phyloP scores from a whole-genome alignment of 2,113 vertebrate species.

The Labeo catla region DNA sequence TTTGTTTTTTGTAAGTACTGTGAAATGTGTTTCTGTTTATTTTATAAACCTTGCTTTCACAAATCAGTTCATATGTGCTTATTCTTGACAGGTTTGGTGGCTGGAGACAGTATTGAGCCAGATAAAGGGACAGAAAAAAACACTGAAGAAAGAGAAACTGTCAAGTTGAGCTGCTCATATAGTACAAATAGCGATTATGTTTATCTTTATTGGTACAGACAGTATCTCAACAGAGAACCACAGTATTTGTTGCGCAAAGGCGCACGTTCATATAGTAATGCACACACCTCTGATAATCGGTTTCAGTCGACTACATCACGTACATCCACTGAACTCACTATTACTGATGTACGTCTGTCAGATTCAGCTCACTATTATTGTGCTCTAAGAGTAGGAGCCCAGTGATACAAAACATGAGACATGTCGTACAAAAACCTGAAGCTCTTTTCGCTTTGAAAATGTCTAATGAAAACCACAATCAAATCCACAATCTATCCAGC shows the following conservation, averaged over 20 bases:
- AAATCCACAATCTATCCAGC: background rate
- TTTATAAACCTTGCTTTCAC: background rate
- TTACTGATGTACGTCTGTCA: too few relatives aligned
- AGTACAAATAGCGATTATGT: background rate
- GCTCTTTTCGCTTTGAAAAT: background rate
- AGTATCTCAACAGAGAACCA: background rate
- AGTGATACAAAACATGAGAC: too few relatives aligned
- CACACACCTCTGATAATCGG: rapidly evolving
- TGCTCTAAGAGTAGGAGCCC: too few relatives aligned
- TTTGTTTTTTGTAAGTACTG: background rate
- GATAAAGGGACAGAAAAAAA: background rate
- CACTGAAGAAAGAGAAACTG: background rate
- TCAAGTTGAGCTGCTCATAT: background rate
- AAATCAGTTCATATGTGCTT: background rate
- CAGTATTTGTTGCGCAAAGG: background rate
- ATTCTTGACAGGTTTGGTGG: background rate
- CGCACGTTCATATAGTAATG: too few relatives aligned
- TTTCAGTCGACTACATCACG: background rate
- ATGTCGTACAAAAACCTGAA: background rate
- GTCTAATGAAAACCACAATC: constrained; percentile 1
- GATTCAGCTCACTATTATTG: too few relatives aligned
- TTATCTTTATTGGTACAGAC: background rate
- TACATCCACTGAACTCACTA: background rate
- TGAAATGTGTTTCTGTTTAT: background rate
- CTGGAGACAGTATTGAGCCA: background rate